Conservation (phyloP, 2,797 vertebrate species). For the Borostomias antarcticus region DNA sequence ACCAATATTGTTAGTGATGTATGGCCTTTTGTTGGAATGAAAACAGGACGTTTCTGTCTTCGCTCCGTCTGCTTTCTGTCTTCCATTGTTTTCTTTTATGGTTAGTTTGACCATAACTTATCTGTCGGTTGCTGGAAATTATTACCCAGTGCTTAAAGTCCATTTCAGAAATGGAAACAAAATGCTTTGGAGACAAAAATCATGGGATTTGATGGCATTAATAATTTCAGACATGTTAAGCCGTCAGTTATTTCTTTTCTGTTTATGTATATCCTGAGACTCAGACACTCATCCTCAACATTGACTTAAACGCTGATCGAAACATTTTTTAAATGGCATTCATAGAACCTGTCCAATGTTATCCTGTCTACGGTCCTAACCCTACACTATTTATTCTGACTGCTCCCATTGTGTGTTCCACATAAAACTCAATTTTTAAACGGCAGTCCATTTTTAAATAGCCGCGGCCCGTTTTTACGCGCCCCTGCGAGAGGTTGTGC, state of each 20-base stretch:
- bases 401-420: slow-evolving; percentile 38
- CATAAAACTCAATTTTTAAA: slow-evolving; percentile 51
- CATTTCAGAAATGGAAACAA: no score
- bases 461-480: no score
- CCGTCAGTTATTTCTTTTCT: no score
- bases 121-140: not conserved
- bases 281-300: no score
- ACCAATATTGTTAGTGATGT: slow-evolving; percentile 52
- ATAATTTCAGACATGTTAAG: no score
- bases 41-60: slow-evolving; percentile 9
- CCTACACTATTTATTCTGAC: slow-evolving; percentile 47
- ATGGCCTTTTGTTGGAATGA: slow-evolving; percentile 50
- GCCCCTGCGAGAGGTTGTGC: slow-evolving; percentile 21
- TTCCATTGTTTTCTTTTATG: not conserved
- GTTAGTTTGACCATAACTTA: not conserved
- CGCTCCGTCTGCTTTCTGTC: not conserved
- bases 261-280: no score
- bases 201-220: no score
- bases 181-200: no score
- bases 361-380: no score
- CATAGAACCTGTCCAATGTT: no score
- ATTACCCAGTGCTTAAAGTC: not conserved
- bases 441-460: slow-evolving; percentile 51
- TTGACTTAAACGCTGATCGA: no score
- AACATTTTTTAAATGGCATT: no score